phyloP scores from a whole-genome alignment of 2,113 vertebrate genomes.

The Hemiprocne comata region DNA sequence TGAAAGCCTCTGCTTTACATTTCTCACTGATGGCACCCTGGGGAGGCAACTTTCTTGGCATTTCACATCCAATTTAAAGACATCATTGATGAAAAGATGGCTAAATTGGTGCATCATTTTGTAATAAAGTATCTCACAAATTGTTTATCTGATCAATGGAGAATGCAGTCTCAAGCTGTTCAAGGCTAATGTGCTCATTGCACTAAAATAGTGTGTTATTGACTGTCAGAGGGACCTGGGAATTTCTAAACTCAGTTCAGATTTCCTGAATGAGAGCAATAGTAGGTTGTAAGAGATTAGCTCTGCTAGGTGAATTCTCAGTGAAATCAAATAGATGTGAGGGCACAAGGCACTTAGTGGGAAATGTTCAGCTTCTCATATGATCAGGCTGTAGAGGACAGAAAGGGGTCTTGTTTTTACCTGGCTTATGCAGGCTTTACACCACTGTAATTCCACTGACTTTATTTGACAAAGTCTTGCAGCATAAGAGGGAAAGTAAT shows the following conservation, averaged over 20 bases:
- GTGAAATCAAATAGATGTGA: slow-evolving; percentile 33
- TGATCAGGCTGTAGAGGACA: neutral
- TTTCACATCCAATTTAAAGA: slow-evolving; percentile 76
- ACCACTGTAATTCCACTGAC: neutral
- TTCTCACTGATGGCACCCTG: slow-evolving; percentile 75
- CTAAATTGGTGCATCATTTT: slow-evolving; percentile 72
- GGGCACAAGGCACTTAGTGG: neutral
- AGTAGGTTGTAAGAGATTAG: neutral
- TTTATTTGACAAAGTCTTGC: neutral
- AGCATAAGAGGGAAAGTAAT: neutral
- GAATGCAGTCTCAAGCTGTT: slow-evolving; percentile 83
- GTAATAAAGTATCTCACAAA: slow-evolving; percentile 84
- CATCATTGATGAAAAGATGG: slow-evolving; percentile 81
- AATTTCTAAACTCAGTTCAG: slow-evolving; percentile 67
- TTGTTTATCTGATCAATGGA: slow-evolving; percentile 89
- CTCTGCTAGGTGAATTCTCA: slow-evolving; percentile 3
- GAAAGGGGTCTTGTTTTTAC: neutral
- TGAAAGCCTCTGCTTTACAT: slow-evolving; percentile 71
- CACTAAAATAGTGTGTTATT: slow-evolving; percentile 84
- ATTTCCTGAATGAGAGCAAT: slow-evolving; percentile 66
- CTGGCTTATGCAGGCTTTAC: neutral
- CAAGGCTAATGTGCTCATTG: slow-evolving; percentile 85
- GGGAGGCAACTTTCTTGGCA: slow-evolving; percentile 76
- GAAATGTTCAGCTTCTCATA: slow-evolving; percentile 3
- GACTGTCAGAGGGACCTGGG: slow-evolving; percentile 72